These are phyloP conservation scores for Chrysochloris asiatica DNA, from an alignment of 2,113 vertebrate genomes.

Conservation along the genomic window DNA sequence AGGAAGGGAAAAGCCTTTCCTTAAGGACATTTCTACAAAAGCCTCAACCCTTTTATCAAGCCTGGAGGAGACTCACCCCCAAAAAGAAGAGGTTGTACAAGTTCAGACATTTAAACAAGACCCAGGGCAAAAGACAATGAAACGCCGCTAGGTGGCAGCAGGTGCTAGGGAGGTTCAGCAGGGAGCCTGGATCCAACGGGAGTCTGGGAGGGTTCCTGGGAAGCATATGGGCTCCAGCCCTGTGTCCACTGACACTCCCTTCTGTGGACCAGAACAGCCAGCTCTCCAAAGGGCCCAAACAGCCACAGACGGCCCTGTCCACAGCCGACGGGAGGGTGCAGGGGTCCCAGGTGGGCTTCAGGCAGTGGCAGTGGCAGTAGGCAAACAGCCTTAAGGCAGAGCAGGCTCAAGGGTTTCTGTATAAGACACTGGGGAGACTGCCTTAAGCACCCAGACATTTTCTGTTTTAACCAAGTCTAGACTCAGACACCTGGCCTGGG, in stretches of 20 bases:
- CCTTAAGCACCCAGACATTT: not conserved
- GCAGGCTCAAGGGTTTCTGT: not conserved
- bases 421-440: not conserved
- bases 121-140: conserved; percentile 84
- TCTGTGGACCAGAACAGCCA: conserved; percentile 67
- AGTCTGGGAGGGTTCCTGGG: conserved; percentile 75
- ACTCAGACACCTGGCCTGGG: not conserved
- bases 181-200: conserved; percentile 81
- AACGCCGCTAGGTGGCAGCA: conserved; percentile 80
- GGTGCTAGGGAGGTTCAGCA: conserved; percentile 79
- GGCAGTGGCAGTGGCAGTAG: accelerated
- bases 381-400: accelerated
- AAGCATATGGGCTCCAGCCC: conserved; percentile 79
- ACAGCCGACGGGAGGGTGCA: accelerated
- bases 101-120: conserved; percentile 84
- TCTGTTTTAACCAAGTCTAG: not conserved
- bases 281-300: conserved; percentile 64
- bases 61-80: conserved; percentile 83
- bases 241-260: conserved; percentile 76
- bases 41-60: not conserved
- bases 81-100: conserved; percentile 78
- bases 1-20: not conserved
- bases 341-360: not conserved
- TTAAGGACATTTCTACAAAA: conserved; percentile 66
- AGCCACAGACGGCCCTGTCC: conserved; percentile 8